A percentile compares a stretch with the other conserved stretches of the same genome.
These are phyloP conservation scores for Leptura quadrifasciata DNA, from an alignment of 2,888 invertebrate species.

Conservation along the genomic window DNA sequence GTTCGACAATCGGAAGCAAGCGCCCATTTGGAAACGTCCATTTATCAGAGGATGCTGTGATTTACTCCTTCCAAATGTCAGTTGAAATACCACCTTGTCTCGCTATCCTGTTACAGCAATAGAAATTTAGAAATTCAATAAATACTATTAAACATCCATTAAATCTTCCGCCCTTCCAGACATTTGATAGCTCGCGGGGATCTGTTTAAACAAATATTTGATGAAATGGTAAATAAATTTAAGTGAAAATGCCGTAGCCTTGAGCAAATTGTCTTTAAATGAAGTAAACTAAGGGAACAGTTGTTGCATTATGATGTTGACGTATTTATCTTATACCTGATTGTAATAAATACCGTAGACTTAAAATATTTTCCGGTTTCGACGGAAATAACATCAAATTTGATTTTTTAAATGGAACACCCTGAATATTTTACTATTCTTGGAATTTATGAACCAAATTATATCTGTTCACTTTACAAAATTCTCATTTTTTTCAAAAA, in stretches of 20 bases:
- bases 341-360: too few species aligned
- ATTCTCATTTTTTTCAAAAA: too few species aligned
- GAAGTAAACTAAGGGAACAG: not conserved
- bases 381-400: too few species aligned
- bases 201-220: constrained; percentile 7
- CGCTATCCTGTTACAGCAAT: constrained; percentile 30
- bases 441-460: too few species aligned
- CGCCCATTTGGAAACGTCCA: constrained; percentile 50
- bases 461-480: too few species aligned
- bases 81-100: constrained; percentile 21
- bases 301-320: not conserved
- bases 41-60: constrained; percentile 51
- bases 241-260: not conserved
- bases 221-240: constrained; percentile 8
- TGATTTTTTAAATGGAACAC: too few species aligned
- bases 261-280: not conserved
- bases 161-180: not conserved
- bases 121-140: constrained; percentile 36
- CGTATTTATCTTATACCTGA: too few species aligned
- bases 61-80: constrained; percentile 48
- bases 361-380: too few species aligned
- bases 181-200: constrained; percentile 7
- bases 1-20: constrained; percentile 46
- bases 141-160: constrained; percentile 27
- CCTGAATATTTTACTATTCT: too few species aligned